These are phyloP conservation scores for Cantharis rustica DNA, from an alignment of 2,888 invertebrate species.

Conservation along the genomic window DNA sequence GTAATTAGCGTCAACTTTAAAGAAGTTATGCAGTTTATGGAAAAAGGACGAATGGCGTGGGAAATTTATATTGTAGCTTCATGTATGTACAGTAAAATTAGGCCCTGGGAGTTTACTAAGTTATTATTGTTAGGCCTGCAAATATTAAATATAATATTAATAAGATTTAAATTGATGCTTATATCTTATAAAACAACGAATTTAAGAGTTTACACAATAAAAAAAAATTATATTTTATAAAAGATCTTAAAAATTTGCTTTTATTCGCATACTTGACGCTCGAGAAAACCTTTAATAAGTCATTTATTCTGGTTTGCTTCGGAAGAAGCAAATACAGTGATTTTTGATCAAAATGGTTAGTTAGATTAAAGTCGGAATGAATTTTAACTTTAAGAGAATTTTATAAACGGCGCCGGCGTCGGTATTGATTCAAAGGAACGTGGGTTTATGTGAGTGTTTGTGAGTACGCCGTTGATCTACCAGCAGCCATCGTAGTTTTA, in stretches of 20 bases:
- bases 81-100: neutral
- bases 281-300: neutral
- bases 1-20: neutral
- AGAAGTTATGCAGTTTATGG: neutral
- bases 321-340: neutral
- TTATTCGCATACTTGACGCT: neutral
- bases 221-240: neutral
- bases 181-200: neutral
- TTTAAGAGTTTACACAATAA: neutral
- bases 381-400: neutral
- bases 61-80: neutral
- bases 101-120: neutral
- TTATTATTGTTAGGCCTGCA: neutral
- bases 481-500: slow-evolving; percentile 43
- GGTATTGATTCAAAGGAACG: slow-evolving; percentile 51
- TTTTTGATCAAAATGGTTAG: neutral
- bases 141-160: neutral
- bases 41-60: neutral
- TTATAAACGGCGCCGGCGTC: slow-evolving; percentile 46
- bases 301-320: neutral
- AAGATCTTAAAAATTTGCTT: neutral
- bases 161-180: neutral
- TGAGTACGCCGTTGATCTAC: slow-evolving; percentile 41
- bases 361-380: neutral
- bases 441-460: slow-evolving; percentile 48